Evolutionary conservation across 2,888 invertebrate species (phyloP).

Genomic region (Asteroscopus sphinx): DNA sequence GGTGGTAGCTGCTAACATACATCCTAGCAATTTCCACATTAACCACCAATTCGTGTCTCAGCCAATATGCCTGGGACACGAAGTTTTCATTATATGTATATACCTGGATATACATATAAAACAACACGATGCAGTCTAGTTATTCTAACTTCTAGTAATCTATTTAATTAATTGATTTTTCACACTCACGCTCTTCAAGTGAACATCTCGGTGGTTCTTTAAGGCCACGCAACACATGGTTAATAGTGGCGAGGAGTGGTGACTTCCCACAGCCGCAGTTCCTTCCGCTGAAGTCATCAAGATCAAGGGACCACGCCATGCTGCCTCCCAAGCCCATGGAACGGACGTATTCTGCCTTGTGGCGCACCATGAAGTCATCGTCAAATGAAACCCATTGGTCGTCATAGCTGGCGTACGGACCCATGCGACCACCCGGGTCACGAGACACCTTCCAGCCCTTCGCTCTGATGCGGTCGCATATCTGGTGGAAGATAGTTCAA

Average conservation of each 20-base stretch:
- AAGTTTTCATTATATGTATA: too few relatives aligned
- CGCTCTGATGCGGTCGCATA: constrained; percentile 94
- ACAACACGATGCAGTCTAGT: too few relatives aligned
- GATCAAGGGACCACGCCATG: constrained; percentile 97
- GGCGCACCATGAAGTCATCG: constrained; percentile 94
- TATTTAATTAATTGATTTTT: background rate
- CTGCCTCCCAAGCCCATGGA: constrained; percentile 95
- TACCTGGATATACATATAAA: too few relatives aligned
- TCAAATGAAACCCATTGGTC: constrained; percentile 99
- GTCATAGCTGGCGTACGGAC: constrained; percentile 95
- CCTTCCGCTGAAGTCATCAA: constrained; percentile 95
- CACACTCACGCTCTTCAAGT: constrained; percentile 80
- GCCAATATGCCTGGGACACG: too few relatives aligned
- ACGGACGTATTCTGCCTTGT: constrained; percentile 95
- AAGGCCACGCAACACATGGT: constrained; percentile 93
- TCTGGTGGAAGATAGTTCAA: constrained; percentile 82
- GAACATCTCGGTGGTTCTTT: constrained; percentile 90
- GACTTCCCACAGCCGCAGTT: constrained; percentile 95
- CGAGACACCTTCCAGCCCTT: constrained; percentile 94
- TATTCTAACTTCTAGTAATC: too few relatives aligned
- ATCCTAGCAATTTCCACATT: too few relatives aligned
- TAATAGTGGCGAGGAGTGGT: constrained; percentile 94
- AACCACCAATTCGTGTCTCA: too few relatives aligned
- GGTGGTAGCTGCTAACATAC: too few relatives aligned
- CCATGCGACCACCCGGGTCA: constrained; percentile 95